A percentile compares a stretch with the other conserved stretches of the same genome.
Conservation (phyloP, 2,888 invertebrate species). For the Unio delphinus region DNA sequence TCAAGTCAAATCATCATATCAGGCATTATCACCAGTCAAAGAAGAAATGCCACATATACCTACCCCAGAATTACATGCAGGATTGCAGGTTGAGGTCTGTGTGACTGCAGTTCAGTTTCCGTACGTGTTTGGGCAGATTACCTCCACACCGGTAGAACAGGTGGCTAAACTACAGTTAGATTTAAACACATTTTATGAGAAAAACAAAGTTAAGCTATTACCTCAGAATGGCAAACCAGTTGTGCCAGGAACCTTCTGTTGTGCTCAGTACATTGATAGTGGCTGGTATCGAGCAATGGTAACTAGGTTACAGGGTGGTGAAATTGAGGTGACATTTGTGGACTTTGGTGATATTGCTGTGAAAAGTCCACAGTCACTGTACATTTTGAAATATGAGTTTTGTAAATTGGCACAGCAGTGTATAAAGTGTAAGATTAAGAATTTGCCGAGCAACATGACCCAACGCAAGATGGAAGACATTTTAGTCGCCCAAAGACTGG, state of each 20-base stretch:
- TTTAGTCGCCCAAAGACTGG: conserved; percentile 38
- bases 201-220: conserved; percentile 13
- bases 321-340: conserved; percentile 35
- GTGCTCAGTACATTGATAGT: conserved; percentile 43
- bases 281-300: conserved; percentile 47
- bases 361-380: conserved; percentile 23
- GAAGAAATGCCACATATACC: conserved; percentile 14
- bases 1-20: background rate
- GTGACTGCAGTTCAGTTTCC: conserved; percentile 37
- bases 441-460: conserved; percentile 17
- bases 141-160: conserved; percentile 35
- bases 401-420: conserved; percentile 41
- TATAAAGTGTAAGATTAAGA: conserved; percentile 33
- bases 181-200: conserved; percentile 33
- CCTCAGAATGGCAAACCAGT: conserved; percentile 2
- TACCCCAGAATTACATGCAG: conserved; percentile 28
- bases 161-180: conserved; percentile 38
- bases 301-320: conserved; percentile 18
- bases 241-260: conserved; percentile 33
- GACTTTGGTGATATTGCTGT: conserved; percentile 43
- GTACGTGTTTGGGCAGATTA: conserved; percentile 39
- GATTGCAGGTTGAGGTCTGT: conserved; percentile 29
- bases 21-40: background rate
- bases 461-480: conserved; percentile 24
- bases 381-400: conserved; percentile 26